Conservation (phyloP, 2,888 invertebrate species). For the Blera fallax region DNA sequence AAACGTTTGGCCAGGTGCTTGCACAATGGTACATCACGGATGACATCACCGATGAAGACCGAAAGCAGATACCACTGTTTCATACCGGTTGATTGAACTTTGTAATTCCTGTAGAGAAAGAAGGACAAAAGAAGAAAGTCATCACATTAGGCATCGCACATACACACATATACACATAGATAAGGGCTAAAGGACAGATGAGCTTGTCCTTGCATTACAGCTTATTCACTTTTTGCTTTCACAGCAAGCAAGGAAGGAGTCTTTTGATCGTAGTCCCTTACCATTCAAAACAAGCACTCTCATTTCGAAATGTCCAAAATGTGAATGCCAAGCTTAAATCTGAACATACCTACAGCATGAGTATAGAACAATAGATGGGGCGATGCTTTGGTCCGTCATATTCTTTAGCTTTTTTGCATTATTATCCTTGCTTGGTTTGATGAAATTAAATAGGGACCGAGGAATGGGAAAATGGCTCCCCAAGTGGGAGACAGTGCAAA, state of each 20-base stretch:
- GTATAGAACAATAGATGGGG: background rate
- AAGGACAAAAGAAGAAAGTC: conserved; percentile 54
- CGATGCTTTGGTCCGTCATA: conserved; percentile 24
- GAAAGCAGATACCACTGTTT: conserved; percentile 93
- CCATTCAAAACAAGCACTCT: conserved; percentile 3
- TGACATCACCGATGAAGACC: conserved; percentile 92
- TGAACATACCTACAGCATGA: background rate
- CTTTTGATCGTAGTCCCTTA: conserved; percentile 43
- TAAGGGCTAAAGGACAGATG: background rate
- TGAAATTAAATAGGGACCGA: conserved; percentile 35
- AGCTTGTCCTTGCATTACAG: conserved; percentile 20
- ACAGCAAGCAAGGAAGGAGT: conserved; percentile 29
- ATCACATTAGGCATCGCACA: conserved; percentile 58
- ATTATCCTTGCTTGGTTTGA: conserved; percentile 10
- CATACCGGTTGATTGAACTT: conserved; percentile 87
- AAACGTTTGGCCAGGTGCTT: conserved; percentile 90
- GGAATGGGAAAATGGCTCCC: conserved; percentile 4
- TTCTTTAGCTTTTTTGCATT: conserved; percentile 8
- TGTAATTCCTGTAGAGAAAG: conserved; percentile 86
- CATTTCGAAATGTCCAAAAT: conserved; percentile 49
- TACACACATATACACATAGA: background rate
- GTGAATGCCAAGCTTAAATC: conserved; percentile 46
- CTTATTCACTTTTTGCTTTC: conserved; percentile 54
- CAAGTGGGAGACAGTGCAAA: conserved; percentile 8
- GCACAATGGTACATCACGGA: conserved; percentile 90